Conservation (phyloP, 1,140 invertebrate species). For the Drosophila triauraria region DNA sequence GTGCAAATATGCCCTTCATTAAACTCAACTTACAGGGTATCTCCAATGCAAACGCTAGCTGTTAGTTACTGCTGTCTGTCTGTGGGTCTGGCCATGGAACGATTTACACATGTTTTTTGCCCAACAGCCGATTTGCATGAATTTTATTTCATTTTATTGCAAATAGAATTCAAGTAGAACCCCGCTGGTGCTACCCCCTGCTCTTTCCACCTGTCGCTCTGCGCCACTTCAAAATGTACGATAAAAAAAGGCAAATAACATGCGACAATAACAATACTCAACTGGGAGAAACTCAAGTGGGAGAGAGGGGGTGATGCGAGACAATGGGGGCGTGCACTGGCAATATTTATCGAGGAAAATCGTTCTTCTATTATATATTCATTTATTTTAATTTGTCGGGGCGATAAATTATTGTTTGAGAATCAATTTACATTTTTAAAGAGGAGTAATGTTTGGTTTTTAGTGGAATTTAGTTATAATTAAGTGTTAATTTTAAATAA, state of each 20-base stretch:
- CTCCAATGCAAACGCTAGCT: conserved; percentile 6
- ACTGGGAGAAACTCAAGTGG: conserved; percentile 23
- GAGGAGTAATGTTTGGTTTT: not conserved
- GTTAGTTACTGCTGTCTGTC: conserved; percentile 40
- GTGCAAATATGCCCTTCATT: too few relatives aligned
- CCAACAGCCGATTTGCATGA: conserved; percentile 52
- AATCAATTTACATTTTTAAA: not conserved
- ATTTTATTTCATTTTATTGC: conserved; percentile 60
- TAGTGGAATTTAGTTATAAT: not conserved
- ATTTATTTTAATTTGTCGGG: not conserved
- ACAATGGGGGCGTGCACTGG: conserved; percentile 12
- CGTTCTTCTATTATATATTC: not conserved
- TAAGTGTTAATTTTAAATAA: not conserved
- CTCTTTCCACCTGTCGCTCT: conserved; percentile 14
- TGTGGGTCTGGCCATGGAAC: conserved; percentile 50
- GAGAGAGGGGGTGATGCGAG: conserved; percentile 3
- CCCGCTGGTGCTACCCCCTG: conserved; percentile 2
- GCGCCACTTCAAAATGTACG: conserved; percentile 65
- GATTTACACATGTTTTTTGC: conserved; percentile 40
- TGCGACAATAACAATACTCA: conserved; percentile 49
- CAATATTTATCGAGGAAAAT: conserved; percentile 1
- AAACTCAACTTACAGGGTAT: conserved; percentile 17
- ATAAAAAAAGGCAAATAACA: conserved; percentile 71
- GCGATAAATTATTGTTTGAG: not conserved
- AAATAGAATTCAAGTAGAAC: conserved; percentile 58